Evolutionary conservation across 2,797 vertebrate species (phyloP), one percentile per base, ranked within the genome.

Genomic region (Crenichthys baileyi): DNA sequence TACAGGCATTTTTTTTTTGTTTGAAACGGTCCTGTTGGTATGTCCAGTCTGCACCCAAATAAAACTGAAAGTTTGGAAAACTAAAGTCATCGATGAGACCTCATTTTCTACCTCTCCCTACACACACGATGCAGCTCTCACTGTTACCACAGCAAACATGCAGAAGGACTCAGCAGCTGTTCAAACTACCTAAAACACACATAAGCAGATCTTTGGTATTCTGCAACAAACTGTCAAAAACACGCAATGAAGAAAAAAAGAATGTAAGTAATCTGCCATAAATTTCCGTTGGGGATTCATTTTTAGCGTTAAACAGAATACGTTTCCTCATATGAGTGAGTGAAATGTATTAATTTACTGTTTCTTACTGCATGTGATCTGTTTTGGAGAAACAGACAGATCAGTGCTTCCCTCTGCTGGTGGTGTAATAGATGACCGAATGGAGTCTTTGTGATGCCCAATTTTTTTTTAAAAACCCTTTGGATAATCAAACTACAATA

Each of bases 331-430:
- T 4, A 20, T 46, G 7, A 55, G 4, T 76, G 0, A 70, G 39
- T 65, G n/a, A 72, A 20, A 70, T 1, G 55, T 13, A 70, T 29
- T 26, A 76, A 0, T 18, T 73, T 46, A 7, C 18, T 31, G 1
- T 0, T 13, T 48, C 3, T 36, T 12, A 51, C 22, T 18, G 72
- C 50, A 56, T 72, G 63, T 71, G 7, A 67, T 68, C 4, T 1
- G 11, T 67, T 46, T 44, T 26, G 7, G 13, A 46, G 12, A 46
- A 70, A 70, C 13, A 0, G 7, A 50, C 13, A 79, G 81, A 70
- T 13, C 44, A 79, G 24, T 92, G 80, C 87, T 84, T 71, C 94
- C 85, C 87, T 91, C 94, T 94, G 80, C 85, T 93, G 93, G 93
- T 81, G 26, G 39, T 61, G 2, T 29, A 7, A 70, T 51, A 71